Evolutionary conservation across 2,113 vertebrate species (phyloP), one percentile per base, ranked within the genome.

Genomic region (Haemorhous mexicanus): DNA sequence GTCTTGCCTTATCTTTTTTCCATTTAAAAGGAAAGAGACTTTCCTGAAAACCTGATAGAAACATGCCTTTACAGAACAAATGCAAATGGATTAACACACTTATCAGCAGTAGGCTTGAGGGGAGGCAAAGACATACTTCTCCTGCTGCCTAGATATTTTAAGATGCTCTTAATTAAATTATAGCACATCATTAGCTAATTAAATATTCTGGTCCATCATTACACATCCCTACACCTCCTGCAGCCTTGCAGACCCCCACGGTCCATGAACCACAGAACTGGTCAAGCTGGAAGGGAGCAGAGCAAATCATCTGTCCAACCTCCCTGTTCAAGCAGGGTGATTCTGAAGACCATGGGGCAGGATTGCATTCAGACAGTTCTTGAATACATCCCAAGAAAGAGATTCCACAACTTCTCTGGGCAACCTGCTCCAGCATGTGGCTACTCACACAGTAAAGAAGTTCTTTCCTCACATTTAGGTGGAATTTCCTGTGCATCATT

Each of bases 11-110:
- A 90, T 93, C 94, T 93, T 75, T 84, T 67, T 83, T 88, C 92
- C 86, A 44, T 80, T 94, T 91, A 73, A 93, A 93, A 96, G 84
- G 92, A 88, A 93, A 59, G 79, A 93, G 93, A 75, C 73, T 84
- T 96, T 82, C 80, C 94, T 41, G 27, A 91, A 92, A 88, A 84
- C 88, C 75, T 14, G 56, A 96, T 20, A 94, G 86, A 87, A 96
- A 90, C 76, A 56, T 43, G 92, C 87, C 90, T 81, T 91, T 61
- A 58, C 70, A 64, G 91, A 91, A 84, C 69, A 92, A 96, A 95
- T 22, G 92, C 80, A 50, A 66, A 91, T 1, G 35, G 92, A 92
- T 94, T 83, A 87, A 89, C 18, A 43, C 47, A 76, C 33, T 92
- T 91, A 94, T 41, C 94, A 91, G 92, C 73, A 91, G 74, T 1